A percentile compares a stretch with the other conserved stretches of the same genome.
Evolutionary conservation across 2,113 vertebrate genomes (phyloP).

Genomic region (Upupa epops): DNA sequence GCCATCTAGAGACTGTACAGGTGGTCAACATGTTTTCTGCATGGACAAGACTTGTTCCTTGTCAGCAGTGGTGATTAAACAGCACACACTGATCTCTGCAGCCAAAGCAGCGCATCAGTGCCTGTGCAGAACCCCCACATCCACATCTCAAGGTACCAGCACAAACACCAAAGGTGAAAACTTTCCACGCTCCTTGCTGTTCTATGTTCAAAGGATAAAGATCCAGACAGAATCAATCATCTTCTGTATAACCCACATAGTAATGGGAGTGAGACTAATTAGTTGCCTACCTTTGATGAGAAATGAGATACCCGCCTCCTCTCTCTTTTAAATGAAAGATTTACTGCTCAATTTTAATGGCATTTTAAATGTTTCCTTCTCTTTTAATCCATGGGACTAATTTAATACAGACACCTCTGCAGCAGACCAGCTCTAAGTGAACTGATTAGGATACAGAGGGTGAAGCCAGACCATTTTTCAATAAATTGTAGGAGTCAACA

Average conservation of each 20-base stretch:
- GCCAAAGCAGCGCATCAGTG: background rate
- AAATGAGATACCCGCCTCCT: conserved; percentile 4
- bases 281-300: conserved; percentile 7
- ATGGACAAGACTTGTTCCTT: background rate
- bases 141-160: background rate
- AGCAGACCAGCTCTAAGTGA: background rate
- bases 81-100: background rate
- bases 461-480: conserved; percentile 6
- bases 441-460: background rate
- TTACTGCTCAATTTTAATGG: conserved; percentile 28
- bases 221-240: conserved; percentile 42
- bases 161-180: conserved; percentile 10
- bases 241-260: background rate
- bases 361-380: conserved; percentile 33
- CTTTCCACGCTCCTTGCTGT: background rate
- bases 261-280: conserved; percentile 59
- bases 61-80: background rate
- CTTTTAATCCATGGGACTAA: conserved; percentile 23
- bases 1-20: background rate
- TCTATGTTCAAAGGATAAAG: conserved; percentile 45
- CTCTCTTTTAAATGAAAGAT: conserved; percentile 26
- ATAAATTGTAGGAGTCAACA: background rate
- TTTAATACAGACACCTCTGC: background rate
- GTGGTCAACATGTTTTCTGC: background rate
- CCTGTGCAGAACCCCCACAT: background rate